phyloP scores from a whole-genome alignment of 2,888 invertebrate genomes.

The Neoitamus cyanurus region DNA sequence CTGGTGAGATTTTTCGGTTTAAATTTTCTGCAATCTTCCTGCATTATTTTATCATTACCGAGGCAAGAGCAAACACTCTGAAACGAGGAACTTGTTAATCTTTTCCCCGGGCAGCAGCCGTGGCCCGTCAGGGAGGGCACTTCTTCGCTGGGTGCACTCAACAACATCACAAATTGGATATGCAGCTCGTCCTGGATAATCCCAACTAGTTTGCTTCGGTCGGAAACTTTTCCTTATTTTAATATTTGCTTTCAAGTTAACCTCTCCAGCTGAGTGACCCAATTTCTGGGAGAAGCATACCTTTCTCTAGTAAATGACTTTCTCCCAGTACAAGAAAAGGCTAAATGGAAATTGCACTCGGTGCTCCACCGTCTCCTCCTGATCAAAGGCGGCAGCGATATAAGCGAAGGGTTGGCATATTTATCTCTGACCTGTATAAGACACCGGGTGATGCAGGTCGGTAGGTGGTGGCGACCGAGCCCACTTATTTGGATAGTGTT shows the following conservation, averaged over 20 bases:
- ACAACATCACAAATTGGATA: conserved; percentile 25
- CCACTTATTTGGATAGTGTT: neutral
- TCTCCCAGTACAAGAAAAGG: neutral
- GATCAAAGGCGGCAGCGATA: neutral
- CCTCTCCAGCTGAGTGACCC: conserved; percentile 39
- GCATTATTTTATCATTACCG: conserved; percentile 26
- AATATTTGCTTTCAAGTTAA: conserved; percentile 39
- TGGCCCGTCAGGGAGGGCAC: neutral
- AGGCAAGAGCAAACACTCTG: neutral
- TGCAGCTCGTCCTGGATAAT: conserved; percentile 29
- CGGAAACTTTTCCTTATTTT: conserved; percentile 23
- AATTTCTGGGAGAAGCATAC: conserved; percentile 20
- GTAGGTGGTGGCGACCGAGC: neutral
- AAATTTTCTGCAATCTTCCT: neutral
- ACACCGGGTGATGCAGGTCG: neutral
- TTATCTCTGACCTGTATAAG: conserved; percentile 38
- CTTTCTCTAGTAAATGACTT: conserved; percentile 16
- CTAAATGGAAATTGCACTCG: neutral
- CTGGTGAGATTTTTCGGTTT: neutral
- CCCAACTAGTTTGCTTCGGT: neutral
- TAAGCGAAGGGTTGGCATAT: conserved; percentile 14
- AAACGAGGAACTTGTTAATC: conserved; percentile 11
- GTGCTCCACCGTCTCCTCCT: neutral
- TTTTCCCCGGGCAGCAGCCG: neutral
- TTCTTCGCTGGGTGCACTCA: neutral